Base-by-base conservation (phyloP, 2,113 vertebrate species). In the Pedetes capensis region DNA sequence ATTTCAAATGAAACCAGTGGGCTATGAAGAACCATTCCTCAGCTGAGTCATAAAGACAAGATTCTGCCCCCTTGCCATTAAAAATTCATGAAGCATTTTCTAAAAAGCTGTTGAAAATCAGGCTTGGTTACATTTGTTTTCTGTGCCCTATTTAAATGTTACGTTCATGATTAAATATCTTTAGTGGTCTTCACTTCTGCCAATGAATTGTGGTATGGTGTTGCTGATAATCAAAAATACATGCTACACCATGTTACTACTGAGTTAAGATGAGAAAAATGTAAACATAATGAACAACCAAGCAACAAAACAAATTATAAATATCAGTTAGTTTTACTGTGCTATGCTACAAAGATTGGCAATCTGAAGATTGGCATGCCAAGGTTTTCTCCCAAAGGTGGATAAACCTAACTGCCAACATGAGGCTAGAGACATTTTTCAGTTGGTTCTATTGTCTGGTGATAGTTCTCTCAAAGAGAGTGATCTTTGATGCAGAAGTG, bases 41-140 rank as follows among this genome's bases (percentile, higher is more conserved):
- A 95, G 90, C 88, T 97, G 92, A 97, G 92, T 97, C 97, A 97
- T 91, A 96, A 94, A 95, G 42, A 91, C 88, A 92, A 96, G 59
- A 81, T 86, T 39, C 72, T 88, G 32, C 22, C 74, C 74, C 92
- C 78, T 93, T 86, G 82, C 32, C 87, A 68, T 96, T 96, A 96
- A 96, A 97, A 95, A 97, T 92, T 92, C 85, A 97, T 94, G 93
- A 95, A 88, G 63, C 74, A 89, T 93, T 92, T 95, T 94, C 68
- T 74, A 83, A 94, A 96, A 95, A 29, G 8, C 76, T 83, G 9
- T 61, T 96, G 57, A 74, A 55, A 94, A 86, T 75, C 22, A 55
- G 11, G 34, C 49, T 95, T 59, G 27, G 34, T 72, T 87, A 53
- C 3, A 53, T 82, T 42, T 16, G 74, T 86, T 81, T 34, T 44